phyloP scores from a whole-genome alignment of 2,113 vertebrate genomes.

The Ptilonorhynchus violaceus region DNA sequence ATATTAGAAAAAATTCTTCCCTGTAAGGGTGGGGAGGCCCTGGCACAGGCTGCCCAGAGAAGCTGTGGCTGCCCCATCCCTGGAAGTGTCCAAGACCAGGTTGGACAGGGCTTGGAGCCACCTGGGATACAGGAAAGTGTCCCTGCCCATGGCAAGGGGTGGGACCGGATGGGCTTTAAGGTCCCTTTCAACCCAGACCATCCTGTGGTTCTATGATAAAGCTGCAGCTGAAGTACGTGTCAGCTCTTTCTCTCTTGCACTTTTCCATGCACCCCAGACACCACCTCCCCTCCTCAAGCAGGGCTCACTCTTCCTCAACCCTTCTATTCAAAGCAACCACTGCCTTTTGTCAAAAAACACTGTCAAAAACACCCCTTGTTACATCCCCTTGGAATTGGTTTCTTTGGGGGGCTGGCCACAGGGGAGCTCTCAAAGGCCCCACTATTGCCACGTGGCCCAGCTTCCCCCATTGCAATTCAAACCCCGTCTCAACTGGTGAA shows the following conservation, averaged over 20 bases:
- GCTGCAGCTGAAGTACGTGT: rapidly evolving
- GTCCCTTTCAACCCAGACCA: no score
- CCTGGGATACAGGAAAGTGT: not conserved
- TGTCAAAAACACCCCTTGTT: rapidly evolving
- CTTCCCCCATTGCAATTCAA: not conserved
- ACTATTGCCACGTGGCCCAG: not conserved
- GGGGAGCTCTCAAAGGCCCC: not conserved
- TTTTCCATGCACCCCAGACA: not conserved
- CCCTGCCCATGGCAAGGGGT: not conserved
- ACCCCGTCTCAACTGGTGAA: not conserved
- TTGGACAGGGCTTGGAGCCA: rapidly evolving
- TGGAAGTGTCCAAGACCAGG: not conserved
- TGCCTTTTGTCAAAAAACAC: not conserved
- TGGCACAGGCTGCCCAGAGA: not conserved
- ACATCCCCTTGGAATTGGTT: not conserved
- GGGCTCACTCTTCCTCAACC: not conserved
- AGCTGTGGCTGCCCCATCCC: not conserved
- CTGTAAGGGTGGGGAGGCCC: rapidly evolving
- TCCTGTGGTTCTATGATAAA: not conserved
- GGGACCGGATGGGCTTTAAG: not conserved
- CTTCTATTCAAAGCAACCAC: not conserved
- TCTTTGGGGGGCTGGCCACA: not conserved
- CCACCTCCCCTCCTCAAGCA: not conserved
- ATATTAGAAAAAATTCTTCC: not conserved
- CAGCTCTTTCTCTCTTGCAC: not conserved